Evolutionary conservation across 2,888 invertebrate genomes (phyloP).

Genomic region (Deilephila porcellus): DNA sequence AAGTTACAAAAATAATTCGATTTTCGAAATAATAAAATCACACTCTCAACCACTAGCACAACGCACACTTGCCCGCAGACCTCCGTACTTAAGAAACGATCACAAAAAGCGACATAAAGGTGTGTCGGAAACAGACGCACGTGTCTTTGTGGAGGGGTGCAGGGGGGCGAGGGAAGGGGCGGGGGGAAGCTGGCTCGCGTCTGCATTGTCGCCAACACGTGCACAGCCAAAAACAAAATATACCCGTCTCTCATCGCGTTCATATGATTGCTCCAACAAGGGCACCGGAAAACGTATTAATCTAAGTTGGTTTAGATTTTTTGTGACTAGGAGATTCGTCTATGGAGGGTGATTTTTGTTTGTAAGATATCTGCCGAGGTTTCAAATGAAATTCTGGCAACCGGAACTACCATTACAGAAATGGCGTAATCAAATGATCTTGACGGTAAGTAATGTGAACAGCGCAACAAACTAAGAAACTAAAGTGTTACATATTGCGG

Average conservation of each 20-base stretch:
- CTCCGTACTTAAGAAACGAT: not conserved
- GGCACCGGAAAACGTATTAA: slow-evolving; percentile 11
- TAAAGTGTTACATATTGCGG: too few relatives aligned
- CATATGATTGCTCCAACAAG: not conserved
- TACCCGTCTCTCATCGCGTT: slow-evolving; percentile 9
- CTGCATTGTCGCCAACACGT: slow-evolving; percentile 25
- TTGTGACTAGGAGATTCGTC: too few relatives aligned
- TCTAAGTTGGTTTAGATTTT: not conserved
- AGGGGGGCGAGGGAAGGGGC: too few relatives aligned
- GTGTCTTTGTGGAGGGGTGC: not conserved
- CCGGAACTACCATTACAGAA: too few relatives aligned
- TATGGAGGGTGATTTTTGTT: too few relatives aligned
- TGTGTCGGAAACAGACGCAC: slow-evolving; percentile 23
- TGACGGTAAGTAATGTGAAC: too few relatives aligned
- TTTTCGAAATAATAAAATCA: not conserved
- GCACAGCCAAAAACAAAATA: not conserved
- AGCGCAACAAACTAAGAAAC: too few relatives aligned
- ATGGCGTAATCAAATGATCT: too few relatives aligned
- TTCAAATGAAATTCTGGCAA: too few relatives aligned
- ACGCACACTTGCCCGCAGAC: slow-evolving; percentile 9
- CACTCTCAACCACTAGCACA: not conserved
- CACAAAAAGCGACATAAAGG: slow-evolving; percentile 22
- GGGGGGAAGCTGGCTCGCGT: not conserved
- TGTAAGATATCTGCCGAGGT: too few relatives aligned
- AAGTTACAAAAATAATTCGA: too few relatives aligned